These are phyloP conservation scores for Perca flavescens DNA, from an alignment of 2,113 vertebrate species.

Conservation along the genomic window DNA sequence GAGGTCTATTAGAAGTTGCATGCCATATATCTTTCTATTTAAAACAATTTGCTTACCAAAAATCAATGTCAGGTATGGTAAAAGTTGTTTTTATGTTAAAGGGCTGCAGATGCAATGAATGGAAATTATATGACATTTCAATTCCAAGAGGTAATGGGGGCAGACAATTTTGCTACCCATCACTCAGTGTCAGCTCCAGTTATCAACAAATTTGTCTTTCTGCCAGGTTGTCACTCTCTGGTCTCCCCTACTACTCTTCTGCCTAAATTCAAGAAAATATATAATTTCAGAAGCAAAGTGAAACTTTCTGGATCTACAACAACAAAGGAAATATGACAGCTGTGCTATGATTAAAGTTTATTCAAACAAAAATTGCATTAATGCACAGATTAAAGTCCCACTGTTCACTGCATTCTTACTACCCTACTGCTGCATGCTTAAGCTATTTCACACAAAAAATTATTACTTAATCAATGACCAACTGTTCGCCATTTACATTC, in stretches of 20 bases:
- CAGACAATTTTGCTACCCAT: slow-evolving; percentile 82
- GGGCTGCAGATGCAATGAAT: slow-evolving; percentile 81
- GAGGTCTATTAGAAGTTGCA: neutral
- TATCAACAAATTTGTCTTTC: slow-evolving; percentile 86
- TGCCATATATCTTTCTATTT: neutral
- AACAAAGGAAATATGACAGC: slow-evolving; percentile 21
- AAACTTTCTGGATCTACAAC: slow-evolving; percentile 45
- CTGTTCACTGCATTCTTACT: too few relatives aligned
- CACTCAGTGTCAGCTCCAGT: slow-evolving; percentile 84
- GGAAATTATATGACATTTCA: slow-evolving; percentile 83
- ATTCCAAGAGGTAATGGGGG: slow-evolving; percentile 85
- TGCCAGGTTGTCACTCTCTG: slow-evolving; percentile 77
- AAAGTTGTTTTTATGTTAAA: slow-evolving; percentile 28
- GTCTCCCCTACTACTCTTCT: slow-evolving; percentile 66
- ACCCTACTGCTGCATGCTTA: neutral
- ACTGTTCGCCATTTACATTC: neutral
- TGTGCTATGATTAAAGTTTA: neutral
- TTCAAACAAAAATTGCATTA: neutral
- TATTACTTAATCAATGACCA: neutral
- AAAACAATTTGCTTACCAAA: slow-evolving; percentile 15
- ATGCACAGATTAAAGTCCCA: neutral
- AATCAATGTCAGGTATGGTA: slow-evolving; percentile 32
- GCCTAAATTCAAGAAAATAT: slow-evolving; percentile 61
- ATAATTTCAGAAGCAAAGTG: slow-evolving; percentile 47
- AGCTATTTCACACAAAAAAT: too few relatives aligned